Evolutionary conservation across 30 jellyfish, hydroid and myxozoan genomes (phyloP), one percentile per base, ranked within the genome.

Genomic region (Aurelia aurita complex sp. Pacific): DNA sequence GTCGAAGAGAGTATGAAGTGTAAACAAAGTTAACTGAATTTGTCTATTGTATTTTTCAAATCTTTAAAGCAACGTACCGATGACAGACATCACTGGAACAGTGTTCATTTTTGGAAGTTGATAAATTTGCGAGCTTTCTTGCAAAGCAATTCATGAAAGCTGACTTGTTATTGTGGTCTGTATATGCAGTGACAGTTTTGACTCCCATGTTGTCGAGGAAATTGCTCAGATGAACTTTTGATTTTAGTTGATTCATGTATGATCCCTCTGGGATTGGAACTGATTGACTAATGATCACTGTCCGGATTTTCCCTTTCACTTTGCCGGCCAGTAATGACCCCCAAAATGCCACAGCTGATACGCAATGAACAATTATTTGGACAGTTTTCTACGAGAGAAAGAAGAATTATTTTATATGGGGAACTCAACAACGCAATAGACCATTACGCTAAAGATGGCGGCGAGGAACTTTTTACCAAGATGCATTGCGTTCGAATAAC

Each of bases 1-100:
- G 29, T 23, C 29, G 29, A 23, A 23, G 29, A 23, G 29, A 23
- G 29, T 23, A 23, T 23, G 29, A 23, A 23, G 29, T 23, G 29
- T 23, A 23, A 23, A 23, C 29, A 23, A 23, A 23, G 29, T 23
- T 23, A 23, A 0, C 29, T 23, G 50, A 38, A 38, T 38, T 0
- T 2, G 50, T 2, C 0, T 23, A 5, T 38, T 38, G 5, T 38
- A 38, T 38, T 38, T 38, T 19, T 10, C 5, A 62, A 12, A 62
- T 4, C 32, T n/a, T 19, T 17, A 6, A 32, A 63, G 5, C 8
- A 13, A 83, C 73, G 8, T 59, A 89, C 97, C 92, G 82, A 85
- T 89, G 97, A 71, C 97, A 89, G 2, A 81, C 89, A 75, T 80
- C 88, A 65, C 92, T 89, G 0, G 87, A 55, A 60, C 97, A 89